phyloP scores from a whole-genome alignment of 2,113 vertebrate genomes.

The Poeciliopsis retropinna region DNA sequence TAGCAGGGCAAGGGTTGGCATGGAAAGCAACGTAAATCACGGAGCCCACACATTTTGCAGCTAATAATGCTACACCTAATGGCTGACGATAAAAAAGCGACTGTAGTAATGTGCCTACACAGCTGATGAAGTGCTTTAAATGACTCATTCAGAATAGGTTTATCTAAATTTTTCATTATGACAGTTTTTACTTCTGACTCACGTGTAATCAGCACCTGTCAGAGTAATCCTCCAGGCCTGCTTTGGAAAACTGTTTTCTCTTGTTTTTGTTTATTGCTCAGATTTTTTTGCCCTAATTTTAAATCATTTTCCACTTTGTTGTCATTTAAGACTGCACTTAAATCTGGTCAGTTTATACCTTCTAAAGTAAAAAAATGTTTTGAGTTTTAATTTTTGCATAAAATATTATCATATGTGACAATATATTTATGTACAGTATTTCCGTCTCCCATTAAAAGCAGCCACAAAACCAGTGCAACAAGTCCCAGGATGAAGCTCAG shows the following conservation, averaged over 20 bases:
- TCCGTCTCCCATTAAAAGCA: conserved; percentile 58
- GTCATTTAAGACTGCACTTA: not conserved
- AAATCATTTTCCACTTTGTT: not conserved
- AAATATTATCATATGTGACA: conserved; percentile 20
- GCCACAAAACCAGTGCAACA: conserved; percentile 67
- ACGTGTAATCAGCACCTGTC: conserved; percentile 43
- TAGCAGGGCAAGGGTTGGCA: conserved; percentile 35
- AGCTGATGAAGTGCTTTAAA: conserved; percentile 58
- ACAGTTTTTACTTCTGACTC: conserved; percentile 52
- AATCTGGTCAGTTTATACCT: not conserved
- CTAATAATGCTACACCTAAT: conserved; percentile 46
- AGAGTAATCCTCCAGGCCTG: conserved; percentile 27
- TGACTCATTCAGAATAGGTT: conserved; percentile 61
- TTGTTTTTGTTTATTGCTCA: conserved; percentile 21
- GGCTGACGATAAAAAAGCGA: conserved; percentile 32
- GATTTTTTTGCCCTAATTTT: not conserved
- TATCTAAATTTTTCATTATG: conserved; percentile 38
- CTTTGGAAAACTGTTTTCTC: conserved; percentile 25
- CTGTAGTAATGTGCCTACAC: conserved; percentile 55
- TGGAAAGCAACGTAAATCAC: conserved; percentile 42
- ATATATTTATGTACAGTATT: conserved; percentile 38
- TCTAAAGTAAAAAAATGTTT: conserved; percentile 5
- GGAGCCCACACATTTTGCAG: conserved; percentile 50
- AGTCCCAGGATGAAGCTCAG: conserved; percentile 80
- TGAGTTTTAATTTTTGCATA: not conserved